Evolutionary conservation across 1,140 invertebrate genomes (phyloP), one percentile per base, ranked within the genome.

Genomic region (Elymnias hypermnestra): DNA sequence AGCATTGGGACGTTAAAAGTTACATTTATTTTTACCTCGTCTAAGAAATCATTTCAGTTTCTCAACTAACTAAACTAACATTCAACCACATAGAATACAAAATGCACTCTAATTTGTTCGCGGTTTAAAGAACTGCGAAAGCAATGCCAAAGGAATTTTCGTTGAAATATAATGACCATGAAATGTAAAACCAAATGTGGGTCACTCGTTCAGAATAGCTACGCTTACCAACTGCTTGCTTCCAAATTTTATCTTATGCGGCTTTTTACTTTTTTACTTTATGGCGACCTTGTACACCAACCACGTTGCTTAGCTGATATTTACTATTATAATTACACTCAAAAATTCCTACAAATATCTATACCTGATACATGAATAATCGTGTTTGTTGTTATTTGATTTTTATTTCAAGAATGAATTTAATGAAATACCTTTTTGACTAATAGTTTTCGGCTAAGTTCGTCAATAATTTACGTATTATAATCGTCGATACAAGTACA

Each of bases 141-240:
- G 31, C 31, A 17, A 33, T 15, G 31, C 5, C 6, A 33, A 28
- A 41, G 14, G 46, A 48, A 48, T 41, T 36, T 48, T 41, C 38
- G 36, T 15, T 28, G 28, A 41, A 21, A 42, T 22, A 46, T 29
- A 38, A 46, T 46, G 36, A 38, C 44, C 18, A 26, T 26, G 44
- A 39, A 47, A 42, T 31, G 28, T 42, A 15, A 39, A 39, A 7
- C 18, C 18, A 28, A n/a, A 47, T 47, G 37, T 47, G 44, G 44
- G 44, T 47, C 44, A 38, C 36, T 31, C 28, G 28, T 19, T 31
- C 40, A 42, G 40, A 42, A 28, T 5, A 10, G 36, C 36, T n/a
- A n/a, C n/a, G 45, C 36, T 48, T 31, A 17, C 28, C 45, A 48
- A 33, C 45, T 48, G 45, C 18, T 39, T 15, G 29, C 19, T 31